phyloP scores from a whole-genome alignment of 2,113 vertebrate species.

The Antigone vipio region DNA sequence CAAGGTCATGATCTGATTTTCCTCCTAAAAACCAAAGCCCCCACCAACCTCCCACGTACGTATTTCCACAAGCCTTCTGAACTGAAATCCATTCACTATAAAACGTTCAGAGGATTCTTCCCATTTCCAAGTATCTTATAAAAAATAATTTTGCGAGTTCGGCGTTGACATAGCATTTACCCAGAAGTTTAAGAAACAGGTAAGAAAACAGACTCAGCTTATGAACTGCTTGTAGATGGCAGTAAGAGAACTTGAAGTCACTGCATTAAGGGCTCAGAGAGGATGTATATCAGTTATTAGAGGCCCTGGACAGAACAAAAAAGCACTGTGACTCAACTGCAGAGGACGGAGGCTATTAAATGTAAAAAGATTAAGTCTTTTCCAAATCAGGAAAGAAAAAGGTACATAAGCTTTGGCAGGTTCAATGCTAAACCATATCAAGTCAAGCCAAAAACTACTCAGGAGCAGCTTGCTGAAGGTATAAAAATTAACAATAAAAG shows the following conservation, averaged over 20 bases:
- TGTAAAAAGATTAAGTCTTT: not conserved
- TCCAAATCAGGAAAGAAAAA: not conserved
- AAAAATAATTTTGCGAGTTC: not conserved
- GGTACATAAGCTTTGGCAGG: not conserved
- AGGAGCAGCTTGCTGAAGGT: not conserved
- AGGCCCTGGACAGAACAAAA: not conserved
- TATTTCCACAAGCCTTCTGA: not conserved
- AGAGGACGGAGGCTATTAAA: not conserved
- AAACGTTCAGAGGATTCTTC: not conserved
- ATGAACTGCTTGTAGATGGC: not conserved
- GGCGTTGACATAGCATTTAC: not conserved
- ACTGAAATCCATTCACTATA: not conserved
- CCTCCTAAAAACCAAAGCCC: not conserved
- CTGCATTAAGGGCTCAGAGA: not conserved
- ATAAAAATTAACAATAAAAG: not conserved
- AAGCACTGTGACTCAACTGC: not conserved
- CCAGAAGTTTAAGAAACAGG: not conserved
- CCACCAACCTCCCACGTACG: not conserved
- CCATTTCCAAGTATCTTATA: not conserved
- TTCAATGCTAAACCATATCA: not conserved
- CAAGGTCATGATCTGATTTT: not conserved
- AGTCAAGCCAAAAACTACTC: constrained; percentile 13
- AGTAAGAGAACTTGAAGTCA: not conserved
- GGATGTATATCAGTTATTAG: not conserved
- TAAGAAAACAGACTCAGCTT: not conserved